Percentiles rank a stretch among this genome's conserved stretches.
Conservation (phyloP, 2,113 vertebrate species). For the Anguilla rostrata region DNA sequence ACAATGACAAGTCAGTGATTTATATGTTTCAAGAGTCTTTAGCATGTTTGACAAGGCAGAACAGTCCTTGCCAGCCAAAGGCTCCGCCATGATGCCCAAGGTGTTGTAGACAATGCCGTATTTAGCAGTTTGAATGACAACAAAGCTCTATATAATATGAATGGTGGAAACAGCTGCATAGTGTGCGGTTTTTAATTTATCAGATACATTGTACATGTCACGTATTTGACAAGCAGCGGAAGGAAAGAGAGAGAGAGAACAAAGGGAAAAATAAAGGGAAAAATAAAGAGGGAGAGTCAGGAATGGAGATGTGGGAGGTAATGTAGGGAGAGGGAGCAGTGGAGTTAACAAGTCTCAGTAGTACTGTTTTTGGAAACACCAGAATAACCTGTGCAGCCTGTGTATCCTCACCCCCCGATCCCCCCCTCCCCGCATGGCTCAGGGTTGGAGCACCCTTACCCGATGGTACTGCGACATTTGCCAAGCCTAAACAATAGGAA, state of each 20-base stretch:
- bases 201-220: too few species aligned
- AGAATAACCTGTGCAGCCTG: constrained; percentile 35
- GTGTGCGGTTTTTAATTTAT: too few species aligned
- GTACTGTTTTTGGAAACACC: constrained; percentile 47
- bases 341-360: constrained; percentile 44
- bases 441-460: constrained; percentile 31
- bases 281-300: constrained; percentile 5
- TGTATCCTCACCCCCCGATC: constrained; percentile 33
- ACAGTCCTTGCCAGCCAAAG: neutral
- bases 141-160: too few species aligned
- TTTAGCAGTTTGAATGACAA: neutral
- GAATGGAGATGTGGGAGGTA: constrained; percentile 21
- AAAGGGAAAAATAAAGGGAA: neutral
- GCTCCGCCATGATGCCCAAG: neutral
- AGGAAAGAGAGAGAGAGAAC: neutral
- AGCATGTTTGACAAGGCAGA: neutral
- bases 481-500: neutral
- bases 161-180: too few species aligned
- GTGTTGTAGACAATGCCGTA: neutral
- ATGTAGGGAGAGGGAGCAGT: constrained; percentile 25
- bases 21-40: neutral
- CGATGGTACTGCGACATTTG: neutral
- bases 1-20: neutral
- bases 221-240: neutral
- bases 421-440: constrained; percentile 18